Conservation (phyloP, 2,888 invertebrate species). For the Hipparchia semele region DNA sequence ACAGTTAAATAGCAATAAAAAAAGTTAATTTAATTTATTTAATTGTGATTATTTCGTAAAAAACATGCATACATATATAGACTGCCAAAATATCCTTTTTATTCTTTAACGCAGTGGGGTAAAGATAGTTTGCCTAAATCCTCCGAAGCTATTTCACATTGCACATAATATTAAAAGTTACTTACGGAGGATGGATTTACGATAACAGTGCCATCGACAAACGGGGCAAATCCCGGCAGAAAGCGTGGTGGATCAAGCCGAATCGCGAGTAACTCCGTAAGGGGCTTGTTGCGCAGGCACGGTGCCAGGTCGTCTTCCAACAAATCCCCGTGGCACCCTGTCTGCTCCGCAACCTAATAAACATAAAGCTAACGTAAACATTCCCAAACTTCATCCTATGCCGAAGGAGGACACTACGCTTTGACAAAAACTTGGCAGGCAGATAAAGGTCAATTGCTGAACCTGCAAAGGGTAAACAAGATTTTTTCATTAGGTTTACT, state of each 20-base stretch:
- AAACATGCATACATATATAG: no score
- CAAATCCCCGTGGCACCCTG: slow-evolving; percentile 92
- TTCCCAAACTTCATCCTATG: slow-evolving; percentile 25
- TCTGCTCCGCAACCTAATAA: slow-evolving; percentile 89
- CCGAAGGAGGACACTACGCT: slow-evolving; percentile 7
- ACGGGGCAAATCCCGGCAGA: slow-evolving; percentile 96
- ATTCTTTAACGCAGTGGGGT: no score
- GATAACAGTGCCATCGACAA: slow-evolving; percentile 95
- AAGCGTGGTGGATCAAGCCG: slow-evolving; percentile 91
- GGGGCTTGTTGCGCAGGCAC: slow-evolving; percentile 90
- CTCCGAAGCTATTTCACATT: not conserved
- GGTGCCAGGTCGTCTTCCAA: slow-evolving; percentile 93
- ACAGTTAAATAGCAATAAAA: no score
- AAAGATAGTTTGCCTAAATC: not conserved
- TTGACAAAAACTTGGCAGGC: slow-evolving; percentile 15
- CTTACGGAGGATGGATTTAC: slow-evolving; percentile 85
- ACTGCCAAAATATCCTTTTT: no score
- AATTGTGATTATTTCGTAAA: no score
- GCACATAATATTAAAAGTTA: slow-evolving; percentile 15
- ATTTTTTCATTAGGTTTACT: slow-evolving; percentile 9
- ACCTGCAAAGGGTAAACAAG: slow-evolving; percentile 8
- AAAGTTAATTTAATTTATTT: no score
- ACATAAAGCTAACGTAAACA: slow-evolving; percentile 30
- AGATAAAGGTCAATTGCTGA: slow-evolving; percentile 10
- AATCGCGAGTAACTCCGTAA: slow-evolving; percentile 88